Conservation (phyloP, 2,888 invertebrate genomes). For the Synergus gifuensis region DNA sequence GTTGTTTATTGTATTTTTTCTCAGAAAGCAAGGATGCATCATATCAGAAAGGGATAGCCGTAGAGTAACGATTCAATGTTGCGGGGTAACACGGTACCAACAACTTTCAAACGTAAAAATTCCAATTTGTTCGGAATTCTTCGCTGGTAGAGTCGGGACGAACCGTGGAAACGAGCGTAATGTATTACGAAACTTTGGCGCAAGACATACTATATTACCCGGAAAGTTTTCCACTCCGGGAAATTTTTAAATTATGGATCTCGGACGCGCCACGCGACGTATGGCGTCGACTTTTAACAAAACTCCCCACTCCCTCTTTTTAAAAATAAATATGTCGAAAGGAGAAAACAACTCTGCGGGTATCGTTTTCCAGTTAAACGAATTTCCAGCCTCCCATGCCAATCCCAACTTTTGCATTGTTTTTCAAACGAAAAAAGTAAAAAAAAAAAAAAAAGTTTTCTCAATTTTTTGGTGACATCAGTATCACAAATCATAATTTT, state of each 20-base stretch:
- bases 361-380: slow-evolving; percentile 35
- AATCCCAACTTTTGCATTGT: background rate
- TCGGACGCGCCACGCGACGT: slow-evolving; percentile 62
- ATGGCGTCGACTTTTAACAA: slow-evolving; percentile 51
- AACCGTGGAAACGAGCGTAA: slow-evolving; percentile 70
- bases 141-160: slow-evolving; percentile 58
- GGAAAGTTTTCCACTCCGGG: slow-evolving; percentile 73
- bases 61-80: slow-evolving; percentile 48
- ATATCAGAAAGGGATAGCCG: slow-evolving; percentile 48
- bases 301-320: slow-evolving; percentile 24
- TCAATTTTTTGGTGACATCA: too few relatives aligned
- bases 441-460: background rate
- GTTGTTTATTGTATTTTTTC: slow-evolving; percentile 39
- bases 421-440: slow-evolving; percentile 1
- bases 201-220: slow-evolving; percentile 68
- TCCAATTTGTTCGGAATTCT: slow-evolving; percentile 66
- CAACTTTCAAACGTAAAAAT: slow-evolving; percentile 69
- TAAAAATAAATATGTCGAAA: slow-evolving; percentile 33
- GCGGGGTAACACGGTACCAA: slow-evolving; percentile 52
- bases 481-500: too few relatives aligned
- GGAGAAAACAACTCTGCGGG: slow-evolving; percentile 2
- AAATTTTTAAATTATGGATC: slow-evolving; percentile 76
- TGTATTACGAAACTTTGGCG: slow-evolving; percentile 74
- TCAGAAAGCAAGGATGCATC: slow-evolving; percentile 1
- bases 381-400: slow-evolving; percentile 10